phyloP scores from a whole-genome alignment of 2,113 vertebrate genomes.

The Recurvirostra avosetta region DNA sequence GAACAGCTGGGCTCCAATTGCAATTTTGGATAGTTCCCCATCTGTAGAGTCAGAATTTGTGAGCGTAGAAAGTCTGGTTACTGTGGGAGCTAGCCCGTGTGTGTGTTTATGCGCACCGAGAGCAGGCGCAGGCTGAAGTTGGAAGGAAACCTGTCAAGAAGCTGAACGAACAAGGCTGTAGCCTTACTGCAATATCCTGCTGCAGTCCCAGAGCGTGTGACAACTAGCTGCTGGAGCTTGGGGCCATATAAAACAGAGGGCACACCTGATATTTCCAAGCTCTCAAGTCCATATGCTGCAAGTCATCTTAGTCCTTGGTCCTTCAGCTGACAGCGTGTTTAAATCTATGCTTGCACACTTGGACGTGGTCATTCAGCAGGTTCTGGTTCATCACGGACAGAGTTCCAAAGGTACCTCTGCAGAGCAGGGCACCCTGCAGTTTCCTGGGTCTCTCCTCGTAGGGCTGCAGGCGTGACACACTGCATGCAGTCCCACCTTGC shows the following conservation, averaged over 20 bases:
- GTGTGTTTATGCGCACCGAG: not conserved
- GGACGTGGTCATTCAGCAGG: not conserved
- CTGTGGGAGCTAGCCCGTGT: not conserved
- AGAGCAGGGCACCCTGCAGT: not conserved
- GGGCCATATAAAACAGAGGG: not conserved
- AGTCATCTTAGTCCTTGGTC: rapidly evolving
- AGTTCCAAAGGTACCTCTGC: not conserved
- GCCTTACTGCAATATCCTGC: not conserved
- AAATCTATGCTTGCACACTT: rapidly evolving
- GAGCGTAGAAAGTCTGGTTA: not conserved
- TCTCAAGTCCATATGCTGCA: not conserved
- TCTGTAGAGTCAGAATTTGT: not conserved
- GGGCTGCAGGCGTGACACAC: not conserved
- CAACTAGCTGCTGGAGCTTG: not conserved
- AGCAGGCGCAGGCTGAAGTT: not conserved
- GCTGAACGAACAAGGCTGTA: not conserved
- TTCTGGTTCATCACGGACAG: rapidly evolving
- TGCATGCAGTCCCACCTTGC: not conserved
- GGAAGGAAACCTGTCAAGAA: not conserved
- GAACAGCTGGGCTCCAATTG: not conserved
- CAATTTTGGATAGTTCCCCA: not conserved
- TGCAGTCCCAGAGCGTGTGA: not conserved
- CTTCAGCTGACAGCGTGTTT: not conserved
- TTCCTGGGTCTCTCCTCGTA: not conserved
- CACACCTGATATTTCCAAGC: not conserved